Base-by-base conservation (phyloP, 2,113 vertebrate species). In the Nipponia nippon region DNA sequence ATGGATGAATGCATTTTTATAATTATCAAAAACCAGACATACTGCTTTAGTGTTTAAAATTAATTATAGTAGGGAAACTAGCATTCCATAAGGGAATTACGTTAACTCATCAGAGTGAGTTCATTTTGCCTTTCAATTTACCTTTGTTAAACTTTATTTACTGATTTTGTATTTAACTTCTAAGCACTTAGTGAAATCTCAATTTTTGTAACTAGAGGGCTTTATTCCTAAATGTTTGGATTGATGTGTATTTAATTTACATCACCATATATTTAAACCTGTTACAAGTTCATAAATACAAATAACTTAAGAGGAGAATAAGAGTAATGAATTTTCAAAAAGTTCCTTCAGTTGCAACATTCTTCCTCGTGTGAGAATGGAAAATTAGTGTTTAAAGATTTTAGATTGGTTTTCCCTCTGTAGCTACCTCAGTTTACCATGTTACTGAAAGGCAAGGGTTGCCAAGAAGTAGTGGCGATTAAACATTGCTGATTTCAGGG, bases 21-120 rank as follows among this genome's bases (percentile, higher is more conserved):
- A 83, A 97, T 96, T 97, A 96, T 91, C 58, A 96, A 95, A 97
- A 88, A 96, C 17, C 75, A 87, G 84, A 94, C 96, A 96, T 79
- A 90, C 84, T 93, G 85, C 91, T 93, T 87, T 90, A 87, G 88
- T 95, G 76, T 96, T 95, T 95, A 72, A 95, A 97, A 97, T 96
- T 92, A 96, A 97, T 96, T 92, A 89, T 95, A 93, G 93, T 92
- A 96, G 23, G 90, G 91, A 97, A 97, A 96, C 91, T 42, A 91
- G 67, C 46, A 96, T 95, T 97, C 92, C 93, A 88, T 92, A 96
- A 70, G 96, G 96, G 89, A 97, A 93, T 95, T 96, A 87, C 80
- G 87, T 85, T 90, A 97, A 95, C 91, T 95, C 85, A 88, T 87
- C 84, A 91, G 82, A 92, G 83, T 63, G 61, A 97, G 81, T 97